Evolutionary conservation across 2,797 vertebrate genomes (phyloP), one percentile per base, ranked within the genome.

Genomic region (Harpagifer antarcticus): DNA sequence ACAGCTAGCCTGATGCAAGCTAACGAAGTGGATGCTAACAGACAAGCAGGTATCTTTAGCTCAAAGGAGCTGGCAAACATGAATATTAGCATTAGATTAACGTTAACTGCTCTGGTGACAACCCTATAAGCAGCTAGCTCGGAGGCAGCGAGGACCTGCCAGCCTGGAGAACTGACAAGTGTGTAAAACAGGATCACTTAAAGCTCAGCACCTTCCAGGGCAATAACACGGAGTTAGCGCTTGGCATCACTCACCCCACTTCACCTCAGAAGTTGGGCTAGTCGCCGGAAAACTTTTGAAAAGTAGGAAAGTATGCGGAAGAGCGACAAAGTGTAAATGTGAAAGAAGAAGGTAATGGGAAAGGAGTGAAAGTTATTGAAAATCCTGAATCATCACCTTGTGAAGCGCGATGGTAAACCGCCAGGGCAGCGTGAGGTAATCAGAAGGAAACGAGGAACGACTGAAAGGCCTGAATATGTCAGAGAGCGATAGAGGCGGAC

Each of bases 161-260:
- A 87, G 78, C 86, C 88, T 40, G 19, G 42, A 59, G 76, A 83
- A 88, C 84, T 93, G 93, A 94, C 91, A 92, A 91, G 73, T 91
- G 91, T 94, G 93, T 91, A 87, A 94, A 93, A 94, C 91, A 91
- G 89, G 93, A 94, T 94, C 89, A 92, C 81, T 84, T 78, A 85
- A 89, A 93, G 87, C 91, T 86, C 72, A 58, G 79, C 87, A 84
- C 76, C 81, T 89, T 89, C 84, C 81, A 20, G 79, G 81, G 85
- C 79, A 85, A 84, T 80, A 88, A 87, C 87, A 85, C 78, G 5
- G 50, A 83, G 76, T 76, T 79, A 56, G 84, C 84, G 71, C 57
- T 72, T 52, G 27, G 74, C 80, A 23, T 85, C 82, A 54, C 72
- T 90, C 87, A 86, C 84, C 88, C 85, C 3, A 17, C 69, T 78